These are phyloP conservation scores for Timema cristinae DNA, from an alignment of 2,888 invertebrate species.

Conservation along the genomic window DNA sequence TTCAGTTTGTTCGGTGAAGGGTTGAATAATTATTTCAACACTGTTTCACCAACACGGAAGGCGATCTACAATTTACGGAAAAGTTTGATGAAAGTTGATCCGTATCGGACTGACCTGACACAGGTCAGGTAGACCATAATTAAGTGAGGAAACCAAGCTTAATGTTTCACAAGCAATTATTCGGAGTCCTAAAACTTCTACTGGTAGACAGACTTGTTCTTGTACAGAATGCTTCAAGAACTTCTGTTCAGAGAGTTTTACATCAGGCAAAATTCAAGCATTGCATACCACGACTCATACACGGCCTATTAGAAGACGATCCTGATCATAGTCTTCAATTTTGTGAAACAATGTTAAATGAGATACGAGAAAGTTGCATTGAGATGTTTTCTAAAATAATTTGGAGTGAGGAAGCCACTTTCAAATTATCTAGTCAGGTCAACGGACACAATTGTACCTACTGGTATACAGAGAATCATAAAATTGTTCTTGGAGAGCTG, in stretches of 20 bases:
- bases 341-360: background rate
- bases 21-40: too few relatives aligned
- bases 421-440: too few relatives aligned
- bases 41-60: too few relatives aligned
- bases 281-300: background rate
- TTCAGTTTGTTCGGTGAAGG: too few relatives aligned
- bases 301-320: background rate
- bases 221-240: background rate
- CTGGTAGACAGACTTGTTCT: background rate
- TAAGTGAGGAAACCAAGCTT: too few relatives aligned
- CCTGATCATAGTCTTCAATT: background rate
- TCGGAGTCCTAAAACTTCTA: conserved; percentile 1
- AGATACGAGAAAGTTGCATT: background rate
- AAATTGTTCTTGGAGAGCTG: too few relatives aligned
- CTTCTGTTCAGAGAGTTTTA: background rate
- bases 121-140: too few relatives aligned
- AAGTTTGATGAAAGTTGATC: too few relatives aligned
- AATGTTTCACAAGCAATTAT: background rate
- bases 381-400: background rate
- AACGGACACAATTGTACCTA: too few relatives aligned
- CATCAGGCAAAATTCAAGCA: background rate
- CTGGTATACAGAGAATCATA: too few relatives aligned
- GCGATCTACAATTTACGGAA: too few relatives aligned
- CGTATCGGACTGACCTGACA: too few relatives aligned
- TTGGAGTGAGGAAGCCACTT: background rate